Percentiles rank a stretch among this genome's conserved stretches.
Evolutionary conservation across 2,888 invertebrate genomes (phyloP).

Genomic region (Oeneis ivallda): DNA sequence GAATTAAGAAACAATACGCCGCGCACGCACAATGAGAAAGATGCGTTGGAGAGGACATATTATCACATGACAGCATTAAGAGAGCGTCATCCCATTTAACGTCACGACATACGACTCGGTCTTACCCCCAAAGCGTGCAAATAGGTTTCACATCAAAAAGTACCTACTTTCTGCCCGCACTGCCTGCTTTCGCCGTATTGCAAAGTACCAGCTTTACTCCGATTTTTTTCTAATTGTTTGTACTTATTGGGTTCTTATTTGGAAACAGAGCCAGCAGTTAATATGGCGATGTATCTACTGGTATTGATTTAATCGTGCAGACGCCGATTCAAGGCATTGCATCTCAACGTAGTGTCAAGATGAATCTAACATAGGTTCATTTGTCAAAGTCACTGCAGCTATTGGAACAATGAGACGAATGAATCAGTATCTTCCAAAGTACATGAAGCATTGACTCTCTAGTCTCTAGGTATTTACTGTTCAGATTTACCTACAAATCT

Average conservation of each 20-base stretch:
- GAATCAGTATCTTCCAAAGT: background rate
- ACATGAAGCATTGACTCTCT: background rate
- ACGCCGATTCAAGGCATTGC: background rate
- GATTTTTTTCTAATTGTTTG: background rate
- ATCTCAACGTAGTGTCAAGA: background rate
- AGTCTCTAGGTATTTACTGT: background rate
- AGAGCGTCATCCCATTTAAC: too few species aligned
- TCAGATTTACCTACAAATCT: background rate
- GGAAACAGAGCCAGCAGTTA: background rate
- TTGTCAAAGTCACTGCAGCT: constrained; percentile 9
- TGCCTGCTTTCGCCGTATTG: background rate
- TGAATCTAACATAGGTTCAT: constrained; percentile 4
- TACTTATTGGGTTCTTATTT: background rate
- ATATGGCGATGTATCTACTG: background rate
- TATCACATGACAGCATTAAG: too few species aligned
- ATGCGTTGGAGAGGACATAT: too few species aligned
- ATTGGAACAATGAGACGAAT: constrained; percentile 1
- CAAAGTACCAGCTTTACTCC: background rate
- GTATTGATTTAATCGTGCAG: constrained; percentile 4
- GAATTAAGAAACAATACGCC: too few species aligned
- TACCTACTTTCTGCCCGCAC: too few species aligned
- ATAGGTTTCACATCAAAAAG: too few species aligned
- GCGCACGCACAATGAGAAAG: too few species aligned
- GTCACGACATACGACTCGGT: too few species aligned
- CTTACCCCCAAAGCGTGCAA: too few species aligned